Evolutionary conservation across 1,140 invertebrate species (phyloP), one percentile per base, ranked within the genome.

Genomic region (Bacillus rossius): DNA sequence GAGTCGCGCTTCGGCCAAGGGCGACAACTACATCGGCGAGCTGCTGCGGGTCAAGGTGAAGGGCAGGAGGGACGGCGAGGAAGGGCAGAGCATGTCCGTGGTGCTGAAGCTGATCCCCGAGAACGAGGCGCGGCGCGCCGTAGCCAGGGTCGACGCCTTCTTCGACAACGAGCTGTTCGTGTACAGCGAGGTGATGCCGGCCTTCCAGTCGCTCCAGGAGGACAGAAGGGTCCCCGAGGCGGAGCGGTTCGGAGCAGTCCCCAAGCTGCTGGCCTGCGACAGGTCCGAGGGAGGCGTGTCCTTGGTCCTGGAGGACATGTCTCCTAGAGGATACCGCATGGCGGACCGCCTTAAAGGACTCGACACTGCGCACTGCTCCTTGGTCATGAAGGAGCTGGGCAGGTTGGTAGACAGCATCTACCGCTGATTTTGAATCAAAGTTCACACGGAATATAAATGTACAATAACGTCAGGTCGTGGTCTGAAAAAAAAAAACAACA

Each of bases 321-420:
- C 55, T 25, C 23, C 57, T 17, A 17, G 25, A 17, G 63, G 61
- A 17, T 64, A 61, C 59, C 47, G 42, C 45, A 65, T 65, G 60
- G 57, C 59, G 16, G 48, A 65, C 48, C 52, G 51, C 37, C 17
- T 59, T 10, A 49, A 52, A 29, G 62, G 58, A 0, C 37, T 64
- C 14, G 63, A 62, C 45, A 50, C 40, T n/a, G 7, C 54, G 10
- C 64, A 64, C 29, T 59, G 53, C 19, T 25, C 29, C 26, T 42
- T 66, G 3, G 63, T 66, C 22, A 20, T 66, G n/a, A 17, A 42
- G 10, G 57, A 62, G 47, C 26, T 64, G 16, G 63, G 54, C 1
- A 61, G 57, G 38, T 49, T 62, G n/a, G n/a, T n/a, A n/a, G n/a
- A n/a, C n/a, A n/a, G n/a, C n/a, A n/a, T n/a, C n/a, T n/a, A n/a